phyloP scores from a whole-genome alignment of 2,113 vertebrate genomes.

The Equus przewalskii region DNA sequence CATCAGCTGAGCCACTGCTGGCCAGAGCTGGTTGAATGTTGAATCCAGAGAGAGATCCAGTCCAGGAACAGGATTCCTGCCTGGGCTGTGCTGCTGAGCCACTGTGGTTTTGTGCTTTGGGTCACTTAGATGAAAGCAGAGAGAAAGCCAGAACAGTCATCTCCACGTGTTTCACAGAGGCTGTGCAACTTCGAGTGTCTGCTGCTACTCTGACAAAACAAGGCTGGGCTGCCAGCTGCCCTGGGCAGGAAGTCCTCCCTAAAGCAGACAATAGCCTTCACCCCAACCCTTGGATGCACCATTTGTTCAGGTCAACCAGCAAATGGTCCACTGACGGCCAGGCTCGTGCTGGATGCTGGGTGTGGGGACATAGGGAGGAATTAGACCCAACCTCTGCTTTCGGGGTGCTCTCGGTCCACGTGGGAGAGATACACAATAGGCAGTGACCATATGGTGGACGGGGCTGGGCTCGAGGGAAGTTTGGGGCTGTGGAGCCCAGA shows the following conservation, averaged over 20 bases:
- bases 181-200: neutral
- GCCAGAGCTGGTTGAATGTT: slow-evolving; percentile 3
- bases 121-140: slow-evolving; percentile 62
- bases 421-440: neutral
- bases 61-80: neutral
- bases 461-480: fast-evolving
- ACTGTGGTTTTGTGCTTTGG: slow-evolving; percentile 44
- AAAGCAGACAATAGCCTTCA: neutral
- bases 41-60: neutral
- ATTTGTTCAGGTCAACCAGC: neutral
- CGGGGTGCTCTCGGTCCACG: neutral
- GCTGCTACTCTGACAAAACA: neutral
- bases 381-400: neutral
- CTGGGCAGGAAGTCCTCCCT: neutral
- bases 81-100: neutral
- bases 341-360: neutral
- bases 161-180: neutral
- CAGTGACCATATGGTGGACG: neutral
- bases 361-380: neutral
- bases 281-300: neutral
- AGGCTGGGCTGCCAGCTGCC: neutral
- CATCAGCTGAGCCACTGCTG: neutral
- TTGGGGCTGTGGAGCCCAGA: fast-evolving
- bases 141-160: slow-evolving; percentile 18
- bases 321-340: neutral